phyloP scores from a whole-genome alignment of 2,888 invertebrate genomes.

The Cryptocephalus moraei region DNA sequence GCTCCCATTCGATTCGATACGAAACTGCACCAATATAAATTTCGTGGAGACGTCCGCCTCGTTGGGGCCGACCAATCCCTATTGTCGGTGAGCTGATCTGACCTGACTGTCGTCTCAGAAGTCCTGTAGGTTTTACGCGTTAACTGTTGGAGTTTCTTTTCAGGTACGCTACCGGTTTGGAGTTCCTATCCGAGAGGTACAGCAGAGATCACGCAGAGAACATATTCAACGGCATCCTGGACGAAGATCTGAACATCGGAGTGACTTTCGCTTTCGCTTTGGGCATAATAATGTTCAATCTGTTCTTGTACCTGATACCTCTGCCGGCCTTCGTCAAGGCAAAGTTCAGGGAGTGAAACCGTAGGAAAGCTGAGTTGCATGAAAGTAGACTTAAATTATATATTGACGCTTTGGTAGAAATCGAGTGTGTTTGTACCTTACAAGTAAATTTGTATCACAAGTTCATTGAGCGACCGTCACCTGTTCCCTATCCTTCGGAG shows the following conservation, averaged over 20 bases:
- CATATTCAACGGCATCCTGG: conserved; percentile 49
- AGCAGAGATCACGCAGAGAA: conserved; percentile 47
- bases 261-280: conserved; percentile 74
- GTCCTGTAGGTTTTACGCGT: no score
- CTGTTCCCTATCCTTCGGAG: no score
- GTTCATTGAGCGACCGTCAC: no score
- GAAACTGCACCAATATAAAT: conserved; percentile 47
- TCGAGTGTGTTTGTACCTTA: no score
- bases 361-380: no score
- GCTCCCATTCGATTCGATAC: conserved; percentile 38
- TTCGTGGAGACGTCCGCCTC: conserved; percentile 45
- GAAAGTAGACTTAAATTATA: no score
- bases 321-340: conserved; percentile 74
- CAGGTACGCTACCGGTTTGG: conserved; percentile 59
- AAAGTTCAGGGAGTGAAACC: conserved; percentile 67
- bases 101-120: no score
- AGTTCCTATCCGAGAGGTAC: conserved; percentile 63
- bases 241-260: conserved; percentile 68
- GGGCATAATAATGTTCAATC: conserved; percentile 71
- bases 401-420: no score
- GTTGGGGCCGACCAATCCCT: conserved; percentile 39
- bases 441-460: no score
- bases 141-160: no score
- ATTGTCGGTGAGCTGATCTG: conserved; percentile 36
- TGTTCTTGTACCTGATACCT: conserved; percentile 76